These are phyloP conservation scores for Todiramphus saurophagus DNA, from an alignment of 2,113 vertebrate species.

Conservation along the genomic window DNA sequence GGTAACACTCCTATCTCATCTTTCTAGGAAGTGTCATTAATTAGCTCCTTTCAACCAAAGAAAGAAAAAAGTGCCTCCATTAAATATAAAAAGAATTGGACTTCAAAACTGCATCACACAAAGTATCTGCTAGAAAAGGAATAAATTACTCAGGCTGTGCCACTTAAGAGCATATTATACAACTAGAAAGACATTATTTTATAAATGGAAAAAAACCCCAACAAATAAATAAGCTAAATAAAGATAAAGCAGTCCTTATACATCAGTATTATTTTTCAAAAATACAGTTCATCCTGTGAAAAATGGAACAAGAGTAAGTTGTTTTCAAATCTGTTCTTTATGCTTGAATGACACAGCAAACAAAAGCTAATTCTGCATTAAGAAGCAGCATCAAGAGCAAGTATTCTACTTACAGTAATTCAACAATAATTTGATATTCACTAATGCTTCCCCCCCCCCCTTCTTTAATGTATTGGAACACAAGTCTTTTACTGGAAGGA, in stretches of 20 bases:
- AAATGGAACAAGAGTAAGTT: background rate
- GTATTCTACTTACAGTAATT: background rate
- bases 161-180: background rate
- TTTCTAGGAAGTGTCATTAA: conserved; percentile 8
- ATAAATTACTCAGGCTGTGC: background rate
- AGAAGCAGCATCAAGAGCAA: background rate
- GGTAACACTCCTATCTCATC: background rate
- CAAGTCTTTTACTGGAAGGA: background rate
- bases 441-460: background rate
- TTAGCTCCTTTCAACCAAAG: background rate
- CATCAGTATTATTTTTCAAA: background rate
- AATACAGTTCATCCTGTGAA: background rate
- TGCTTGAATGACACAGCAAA: background rate
- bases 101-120: background rate
- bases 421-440: background rate
- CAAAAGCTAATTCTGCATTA: background rate
- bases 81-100: background rate
- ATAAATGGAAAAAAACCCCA: background rate
- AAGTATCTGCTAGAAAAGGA: background rate
- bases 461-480: background rate
- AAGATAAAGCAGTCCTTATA: background rate
- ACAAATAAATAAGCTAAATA: background rate
- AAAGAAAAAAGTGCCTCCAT: background rate
- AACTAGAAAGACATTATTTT: background rate
- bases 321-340: background rate